A percentile compares a stretch with the other conserved stretches of the same genome.
Conservation (phyloP, 2,797 vertebrate genomes). For the Sebastes variabilis region DNA sequence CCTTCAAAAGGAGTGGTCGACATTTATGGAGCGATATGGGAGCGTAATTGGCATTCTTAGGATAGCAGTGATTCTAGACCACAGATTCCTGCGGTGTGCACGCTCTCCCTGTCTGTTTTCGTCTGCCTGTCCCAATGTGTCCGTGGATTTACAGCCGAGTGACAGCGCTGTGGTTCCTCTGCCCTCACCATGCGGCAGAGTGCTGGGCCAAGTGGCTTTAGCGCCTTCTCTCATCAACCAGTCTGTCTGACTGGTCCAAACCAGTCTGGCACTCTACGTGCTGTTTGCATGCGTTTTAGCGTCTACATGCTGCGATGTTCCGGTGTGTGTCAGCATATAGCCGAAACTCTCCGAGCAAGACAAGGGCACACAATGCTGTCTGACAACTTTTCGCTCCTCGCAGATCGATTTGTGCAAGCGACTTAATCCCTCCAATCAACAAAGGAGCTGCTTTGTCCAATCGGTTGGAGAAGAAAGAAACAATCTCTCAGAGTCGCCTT, state of each 20-base stretch:
- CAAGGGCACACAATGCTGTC: conserved; percentile 16
- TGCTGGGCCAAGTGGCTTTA: conserved; percentile 76
- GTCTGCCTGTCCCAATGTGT: conserved; percentile 68
- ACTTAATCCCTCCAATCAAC: conserved; percentile 64
- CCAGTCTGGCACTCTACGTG: conserved; percentile 54
- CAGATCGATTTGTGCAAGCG: conserved; percentile 59
- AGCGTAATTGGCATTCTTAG: conserved; percentile 74
- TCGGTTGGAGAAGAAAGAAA: conserved; percentile 53
- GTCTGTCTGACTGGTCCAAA: conserved; percentile 66
- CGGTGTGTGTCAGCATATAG: conserved; percentile 28
- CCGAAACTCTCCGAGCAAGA: conserved; percentile 16
- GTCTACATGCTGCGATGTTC: conserved; percentile 17
- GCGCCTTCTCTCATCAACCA: conserved; percentile 73
- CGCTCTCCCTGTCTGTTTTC: conserved; percentile 68
- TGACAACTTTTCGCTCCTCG: conserved; percentile 21
- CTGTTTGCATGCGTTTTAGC: conserved; percentile 49
- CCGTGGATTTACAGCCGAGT: conserved; percentile 70
- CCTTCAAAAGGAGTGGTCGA: conserved; percentile 55
- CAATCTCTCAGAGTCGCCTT: conserved; percentile 57
- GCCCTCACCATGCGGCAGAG: conserved; percentile 67
- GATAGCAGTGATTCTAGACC: conserved; percentile 79
- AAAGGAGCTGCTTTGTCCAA: conserved; percentile 47
- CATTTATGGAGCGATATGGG: conserved; percentile 59
- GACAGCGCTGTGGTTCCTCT: conserved; percentile 72
- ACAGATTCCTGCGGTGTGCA: conserved; percentile 80